Percentiles rank a stretch among this genome's conserved stretches.
These are phyloP conservation scores for Astyanax mexicanus DNA, from an alignment of 2,797 vertebrate species.

Conservation along the genomic window DNA sequence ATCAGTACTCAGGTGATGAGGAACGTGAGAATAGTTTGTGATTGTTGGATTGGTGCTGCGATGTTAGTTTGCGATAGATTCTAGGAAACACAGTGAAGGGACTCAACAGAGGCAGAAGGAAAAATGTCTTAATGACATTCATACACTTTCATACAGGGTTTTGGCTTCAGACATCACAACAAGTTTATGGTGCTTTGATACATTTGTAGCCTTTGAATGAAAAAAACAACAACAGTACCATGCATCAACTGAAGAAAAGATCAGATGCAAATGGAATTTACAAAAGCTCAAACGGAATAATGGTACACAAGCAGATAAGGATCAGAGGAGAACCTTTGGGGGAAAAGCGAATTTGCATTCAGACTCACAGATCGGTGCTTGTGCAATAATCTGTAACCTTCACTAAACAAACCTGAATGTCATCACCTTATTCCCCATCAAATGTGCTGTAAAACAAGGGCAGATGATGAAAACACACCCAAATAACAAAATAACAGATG, in stretches of 20 bases:
- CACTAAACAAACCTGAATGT: background rate
- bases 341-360: background rate
- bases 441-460: background rate
- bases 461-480: background rate
- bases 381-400: slow-evolving; percentile 10
- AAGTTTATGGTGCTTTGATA: background rate
- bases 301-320: background rate
- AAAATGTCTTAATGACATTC: background rate
- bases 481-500: background rate
- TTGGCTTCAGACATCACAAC: background rate
- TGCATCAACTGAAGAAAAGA: background rate
- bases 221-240: background rate
- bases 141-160: background rate
- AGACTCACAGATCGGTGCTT: background rate
- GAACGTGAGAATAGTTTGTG: too few relatives aligned
- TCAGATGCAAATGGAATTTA: background rate
- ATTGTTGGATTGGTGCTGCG: too few relatives aligned
- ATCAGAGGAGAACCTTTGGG: background rate
- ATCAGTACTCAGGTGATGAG: too few relatives aligned
- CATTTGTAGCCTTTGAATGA: background rate
- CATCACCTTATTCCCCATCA: background rate
- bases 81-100: too few relatives aligned
- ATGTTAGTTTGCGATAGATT: too few relatives aligned
- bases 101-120: background rate
- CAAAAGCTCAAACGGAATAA: background rate